phyloP scores from a whole-genome alignment of 2,888 invertebrate species.

The Polymixis lichenea region DNA sequence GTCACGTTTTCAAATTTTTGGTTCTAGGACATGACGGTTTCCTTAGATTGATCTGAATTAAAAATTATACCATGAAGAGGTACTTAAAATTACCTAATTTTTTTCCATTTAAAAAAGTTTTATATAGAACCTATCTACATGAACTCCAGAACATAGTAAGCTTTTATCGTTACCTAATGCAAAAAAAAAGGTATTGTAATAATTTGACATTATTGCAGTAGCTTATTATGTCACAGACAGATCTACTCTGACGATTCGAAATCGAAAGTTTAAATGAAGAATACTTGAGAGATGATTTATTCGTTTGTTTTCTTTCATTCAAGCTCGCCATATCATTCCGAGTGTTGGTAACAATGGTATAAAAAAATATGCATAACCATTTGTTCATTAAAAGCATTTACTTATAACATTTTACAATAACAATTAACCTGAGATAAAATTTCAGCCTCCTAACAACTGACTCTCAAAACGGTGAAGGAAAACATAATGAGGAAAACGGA shows the following conservation, averaged over 20 bases:
- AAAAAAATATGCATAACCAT: background rate
- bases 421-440: background rate
- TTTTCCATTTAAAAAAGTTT: background rate
- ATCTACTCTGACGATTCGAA: background rate
- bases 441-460: background rate
- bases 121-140: background rate
- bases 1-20: too few relatives aligned
- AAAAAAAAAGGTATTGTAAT: background rate
- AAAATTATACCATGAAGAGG: background rate
- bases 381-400: background rate
- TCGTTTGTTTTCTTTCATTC: background rate
- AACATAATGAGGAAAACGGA: too few relatives aligned
- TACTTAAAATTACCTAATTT: background rate
- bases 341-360: too few relatives aligned
- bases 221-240: background rate
- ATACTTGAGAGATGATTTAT: background rate
- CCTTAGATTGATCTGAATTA: background rate
- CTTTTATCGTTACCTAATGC: background rate
- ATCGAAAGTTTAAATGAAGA: conserved; percentile 1
- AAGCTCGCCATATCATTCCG: background rate
- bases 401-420: background rate
- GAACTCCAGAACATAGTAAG: background rate
- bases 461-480: too few relatives aligned
- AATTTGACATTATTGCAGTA: conserved; percentile 1
- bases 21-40: too few relatives aligned